Base-by-base conservation (phyloP, 2,888 invertebrate species). In the Pterobdella sp. region DNA sequence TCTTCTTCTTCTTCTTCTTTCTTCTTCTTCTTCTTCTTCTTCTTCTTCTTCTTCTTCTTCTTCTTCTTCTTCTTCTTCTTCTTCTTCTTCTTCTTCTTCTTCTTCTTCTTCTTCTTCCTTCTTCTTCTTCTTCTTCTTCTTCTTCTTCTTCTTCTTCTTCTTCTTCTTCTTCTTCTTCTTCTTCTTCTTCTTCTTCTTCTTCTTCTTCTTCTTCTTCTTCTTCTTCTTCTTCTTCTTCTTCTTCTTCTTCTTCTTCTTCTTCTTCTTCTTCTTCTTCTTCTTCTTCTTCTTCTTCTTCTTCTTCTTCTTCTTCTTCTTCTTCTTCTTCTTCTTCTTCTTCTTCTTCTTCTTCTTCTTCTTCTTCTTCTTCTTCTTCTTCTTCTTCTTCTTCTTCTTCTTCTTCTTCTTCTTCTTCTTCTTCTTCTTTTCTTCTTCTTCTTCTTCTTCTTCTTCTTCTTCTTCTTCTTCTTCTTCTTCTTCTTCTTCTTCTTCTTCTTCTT, bases 11-110 rank as follows among this genome's bases (percentile, higher is more conserved):
- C 18, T 18, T 42, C 18, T 18, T 42, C 18, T 18, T 42, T 42
- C 42, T 42, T 42, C 42, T 42, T 42, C 42, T 42, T 42, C 42
- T 42, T 42, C 42, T 42, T 42, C 42, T 42, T 42, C 42, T 42
- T 42, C 42, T 42, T 42, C 42, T 42, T 42, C 42, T 42, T 42
- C 42, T 42, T 42, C 42, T 42, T 42, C 42, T 42, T 42, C 42
- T 42, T 42, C 42, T 42, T 42, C 42, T 42, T 42, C 42, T 42
- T 42, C 42, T 42, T 42, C 42, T 42, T 42, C 42, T 42, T 42
- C 42, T 42, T 42, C 42, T 42, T 42, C 42, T 42, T 42, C 42
- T 42, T 42, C 42, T 42, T 42, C 42, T 42, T 42, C 42, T 42
- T 42, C 42, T 42, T 42, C 42, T 42, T 42, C 42, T 42, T 42